Percentiles rank a stretch among this genome's conserved stretches.
Conservation (phyloP, 2,797 vertebrate genomes). For the Acanthopagrus latus region DNA sequence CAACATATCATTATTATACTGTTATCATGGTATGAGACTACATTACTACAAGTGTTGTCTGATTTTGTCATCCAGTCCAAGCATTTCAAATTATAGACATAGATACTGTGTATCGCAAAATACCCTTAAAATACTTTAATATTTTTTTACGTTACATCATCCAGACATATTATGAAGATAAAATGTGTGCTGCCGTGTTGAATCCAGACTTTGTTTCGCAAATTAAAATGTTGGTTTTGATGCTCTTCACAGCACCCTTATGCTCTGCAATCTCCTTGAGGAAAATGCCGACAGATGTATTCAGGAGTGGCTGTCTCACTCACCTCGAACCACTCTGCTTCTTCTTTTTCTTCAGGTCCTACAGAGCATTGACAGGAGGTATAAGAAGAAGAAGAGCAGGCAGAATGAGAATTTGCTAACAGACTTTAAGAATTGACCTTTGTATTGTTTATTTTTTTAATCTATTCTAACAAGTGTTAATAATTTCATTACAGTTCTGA, state of each 20-base stretch:
- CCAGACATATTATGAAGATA: too few species aligned
- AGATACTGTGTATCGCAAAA: too few species aligned
- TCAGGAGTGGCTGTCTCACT: conserved; percentile 5
- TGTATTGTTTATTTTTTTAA: not conserved
- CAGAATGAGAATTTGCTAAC: not conserved
- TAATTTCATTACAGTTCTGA: not conserved
- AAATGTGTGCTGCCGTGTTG: not conserved
- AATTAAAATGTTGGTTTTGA: not conserved
- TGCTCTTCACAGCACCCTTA: not conserved
- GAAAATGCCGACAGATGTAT: not conserved
- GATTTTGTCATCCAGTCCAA: too few species aligned
- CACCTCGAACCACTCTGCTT: conserved; percentile 87
- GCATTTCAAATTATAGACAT: too few species aligned
- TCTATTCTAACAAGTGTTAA: not conserved
- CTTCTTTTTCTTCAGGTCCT: conserved; percentile 87
- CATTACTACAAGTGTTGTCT: too few species aligned
- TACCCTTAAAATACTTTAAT: too few species aligned
- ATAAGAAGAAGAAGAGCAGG: not conserved
- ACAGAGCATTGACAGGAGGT: conserved; percentile 18
- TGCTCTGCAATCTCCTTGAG: too few species aligned
- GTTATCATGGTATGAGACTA: too few species aligned
- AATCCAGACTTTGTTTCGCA: too few species aligned
- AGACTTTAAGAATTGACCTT: too few species aligned
- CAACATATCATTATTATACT: too few species aligned
- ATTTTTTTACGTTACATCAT: too few species aligned